Evolutionary conservation across 1,140 invertebrate species (phyloP).

Genomic region (Drosophila suzukii): DNA sequence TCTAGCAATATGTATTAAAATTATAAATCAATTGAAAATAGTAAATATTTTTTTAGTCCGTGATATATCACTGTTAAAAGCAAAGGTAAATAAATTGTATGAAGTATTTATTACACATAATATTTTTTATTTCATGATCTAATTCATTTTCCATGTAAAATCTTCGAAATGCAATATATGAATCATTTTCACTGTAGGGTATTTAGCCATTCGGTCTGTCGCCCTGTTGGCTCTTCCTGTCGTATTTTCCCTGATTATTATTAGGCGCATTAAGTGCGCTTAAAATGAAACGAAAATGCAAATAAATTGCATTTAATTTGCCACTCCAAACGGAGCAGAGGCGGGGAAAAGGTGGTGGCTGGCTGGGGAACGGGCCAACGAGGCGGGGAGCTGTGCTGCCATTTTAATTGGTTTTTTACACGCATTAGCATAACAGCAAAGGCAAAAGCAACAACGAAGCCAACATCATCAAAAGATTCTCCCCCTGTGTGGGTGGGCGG

Average conservation of each 20-base stretch:
- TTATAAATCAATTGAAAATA: too few relatives aligned
- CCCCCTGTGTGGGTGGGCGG: conserved; percentile 28
- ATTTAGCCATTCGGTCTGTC: not conserved
- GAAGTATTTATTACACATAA: too few relatives aligned
- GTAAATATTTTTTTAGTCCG: too few relatives aligned
- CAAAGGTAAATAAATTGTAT: too few relatives aligned
- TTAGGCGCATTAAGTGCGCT: conserved; percentile 72
- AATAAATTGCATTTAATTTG: conserved; percentile 74
- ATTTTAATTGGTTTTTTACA: conserved; percentile 79
- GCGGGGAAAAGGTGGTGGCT: not conserved
- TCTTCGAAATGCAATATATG: too few relatives aligned
- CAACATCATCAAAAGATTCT: conserved; percentile 39
- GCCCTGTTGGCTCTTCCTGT: not conserved
- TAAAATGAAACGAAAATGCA: conserved; percentile 71
- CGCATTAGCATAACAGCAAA: conserved; percentile 67
- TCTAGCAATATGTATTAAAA: too few relatives aligned
- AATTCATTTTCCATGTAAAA: too few relatives aligned
- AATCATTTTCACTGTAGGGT: not conserved
- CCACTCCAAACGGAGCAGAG: conserved; percentile 26
- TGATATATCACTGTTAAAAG: too few relatives aligned
- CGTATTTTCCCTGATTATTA: conserved; percentile 51
- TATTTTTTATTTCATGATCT: too few relatives aligned
- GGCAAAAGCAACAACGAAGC: conserved; percentile 21
- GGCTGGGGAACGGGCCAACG: not conserved
- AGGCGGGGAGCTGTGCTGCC: conserved; percentile 44